Evolutionary conservation across 2,113 vertebrate genomes (phyloP), one percentile per base, ranked within the genome.

Genomic region (Fulica atra): DNA sequence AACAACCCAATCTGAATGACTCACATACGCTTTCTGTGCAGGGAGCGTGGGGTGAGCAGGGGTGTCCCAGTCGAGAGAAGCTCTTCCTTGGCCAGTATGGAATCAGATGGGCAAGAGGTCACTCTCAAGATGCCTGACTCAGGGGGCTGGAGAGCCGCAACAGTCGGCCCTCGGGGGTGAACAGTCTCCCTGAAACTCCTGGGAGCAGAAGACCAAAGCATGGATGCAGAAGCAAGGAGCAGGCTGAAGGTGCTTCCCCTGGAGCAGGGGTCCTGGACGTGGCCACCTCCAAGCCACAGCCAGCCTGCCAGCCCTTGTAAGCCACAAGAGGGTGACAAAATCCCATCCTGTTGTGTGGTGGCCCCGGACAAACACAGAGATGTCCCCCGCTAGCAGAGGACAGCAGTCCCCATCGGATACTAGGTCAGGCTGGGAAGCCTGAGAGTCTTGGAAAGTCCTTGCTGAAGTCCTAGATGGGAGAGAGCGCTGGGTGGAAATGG

Each of bases 291-390:
- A 71, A 90, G 90, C 79, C 88, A 88, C 81, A 66, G 63, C 91
- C 40, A 84, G 36, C 57, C 73, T 93, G 65, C 54, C 91, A 89
- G 78, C 48, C 69, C 40, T 25, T 70, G 56, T 71, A 46, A 94
- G 65, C 96, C 96, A 97, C 93, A 94, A 96, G 96, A 96, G 93
- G 96, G 96, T 95, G 96, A 96, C 96, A 97, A 61, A 97, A 81
- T 84, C 92, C 92, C 80, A 94, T 97, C 79, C 79, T 96, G 91
- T 28, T 73, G 66, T 72, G 61, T 6, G 84, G 73, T 92, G 86
- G 95, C 61, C 66, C 24, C 72, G 93, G 95, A 72, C 93, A 97
- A 91, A 81, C 26, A 10, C 42, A 19, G 42, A 77, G 68, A 11
- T 74, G 92, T 93, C 86, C 72, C 33, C 2, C 7, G 20, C 69